These are phyloP conservation scores for Capitulum mitella DNA, from an alignment of 2,888 invertebrate genomes.

Conservation along the genomic window DNA sequence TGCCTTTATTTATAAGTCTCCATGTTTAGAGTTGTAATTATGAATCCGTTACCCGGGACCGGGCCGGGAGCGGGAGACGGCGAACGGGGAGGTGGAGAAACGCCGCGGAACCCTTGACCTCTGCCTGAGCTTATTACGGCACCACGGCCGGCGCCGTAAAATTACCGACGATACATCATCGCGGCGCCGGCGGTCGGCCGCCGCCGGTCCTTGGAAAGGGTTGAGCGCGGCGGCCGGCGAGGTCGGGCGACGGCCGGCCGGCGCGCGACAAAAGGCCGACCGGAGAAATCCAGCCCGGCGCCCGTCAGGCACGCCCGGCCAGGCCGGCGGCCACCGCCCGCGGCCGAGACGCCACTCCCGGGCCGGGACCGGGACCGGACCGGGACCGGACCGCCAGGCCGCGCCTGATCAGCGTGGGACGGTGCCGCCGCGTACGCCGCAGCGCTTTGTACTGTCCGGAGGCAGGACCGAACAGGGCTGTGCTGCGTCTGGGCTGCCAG, in stretches of 20 bases:
- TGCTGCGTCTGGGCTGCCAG: too few relatives aligned
- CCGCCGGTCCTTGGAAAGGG: constrained; percentile 5
- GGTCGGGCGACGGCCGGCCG: background rate
- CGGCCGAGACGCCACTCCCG: too few relatives aligned
- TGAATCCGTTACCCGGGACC: background rate
- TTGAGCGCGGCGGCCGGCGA: background rate
- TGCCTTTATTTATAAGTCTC: constrained; percentile 19
- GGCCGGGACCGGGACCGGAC: too few relatives aligned
- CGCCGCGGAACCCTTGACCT: constrained; percentile 1
- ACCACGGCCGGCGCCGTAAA: background rate
- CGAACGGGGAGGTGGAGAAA: background rate
- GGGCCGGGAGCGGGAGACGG: background rate
- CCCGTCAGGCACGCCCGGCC: too few relatives aligned
- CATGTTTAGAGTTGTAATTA: constrained; percentile 20
- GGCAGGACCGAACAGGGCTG: too few relatives aligned
- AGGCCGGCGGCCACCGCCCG: too few relatives aligned
- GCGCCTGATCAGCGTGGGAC: too few relatives aligned
- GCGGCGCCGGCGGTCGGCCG: background rate
- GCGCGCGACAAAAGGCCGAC: background rate
- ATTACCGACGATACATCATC: constrained; percentile 18
- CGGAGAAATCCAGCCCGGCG: too few relatives aligned
- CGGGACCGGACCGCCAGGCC: too few relatives aligned
- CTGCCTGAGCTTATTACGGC: background rate
- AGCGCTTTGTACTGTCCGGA: too few relatives aligned
- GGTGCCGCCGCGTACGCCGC: too few relatives aligned